Evolutionary conservation across 1,140 invertebrate species (phyloP), one percentile per base, ranked within the genome.

Genomic region (Zaprionus ornatus): DNA sequence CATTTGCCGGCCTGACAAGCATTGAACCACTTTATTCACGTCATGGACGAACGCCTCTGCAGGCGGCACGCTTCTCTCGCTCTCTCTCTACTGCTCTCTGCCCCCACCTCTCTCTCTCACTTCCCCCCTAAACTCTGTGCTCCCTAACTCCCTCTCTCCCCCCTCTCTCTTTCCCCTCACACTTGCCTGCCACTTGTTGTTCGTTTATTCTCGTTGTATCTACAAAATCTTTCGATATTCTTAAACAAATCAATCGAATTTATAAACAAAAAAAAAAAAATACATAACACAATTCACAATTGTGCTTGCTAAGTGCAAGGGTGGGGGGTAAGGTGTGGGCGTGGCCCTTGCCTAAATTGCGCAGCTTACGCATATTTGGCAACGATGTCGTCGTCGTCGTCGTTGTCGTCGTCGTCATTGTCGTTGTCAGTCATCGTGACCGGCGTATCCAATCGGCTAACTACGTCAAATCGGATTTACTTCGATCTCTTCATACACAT

Each of bases 291-390:
- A 56, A 71, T 71, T 71, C 25, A 55, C 52, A 56, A 59, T 48
- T 27, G 17, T 4, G 13, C 29, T 6, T 48, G 40, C 7, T 17
- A 2, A 7, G 3, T 17, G 50, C 2, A 29, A 9, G 3, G 40
- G 7, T 7, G 19, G 13, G 0, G 15, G 21, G 29, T 4, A n/a
- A 25, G 37, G 35, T 15, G 37, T 17, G 50, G 52, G 68, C 68
- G 52, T 64, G 68, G 9, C 62, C 9, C 37, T 40, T 65, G 35
- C 29, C n/a, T 12, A 74, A 70, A 70, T 74, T 70, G 73, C 73
- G 73, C 73, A 75, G 73, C 73, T 57, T 59, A 70, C 73, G 40
- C 67, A 42, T 70, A 74, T 74, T 74, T 74, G 72, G 72, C 65
- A 74, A 69, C 63, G 55, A 52, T 25, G 40, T 27, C 45, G 45